Base-by-base conservation (phyloP, 2,797 vertebrate genomes). In the Eulemur albifrons region DNA sequence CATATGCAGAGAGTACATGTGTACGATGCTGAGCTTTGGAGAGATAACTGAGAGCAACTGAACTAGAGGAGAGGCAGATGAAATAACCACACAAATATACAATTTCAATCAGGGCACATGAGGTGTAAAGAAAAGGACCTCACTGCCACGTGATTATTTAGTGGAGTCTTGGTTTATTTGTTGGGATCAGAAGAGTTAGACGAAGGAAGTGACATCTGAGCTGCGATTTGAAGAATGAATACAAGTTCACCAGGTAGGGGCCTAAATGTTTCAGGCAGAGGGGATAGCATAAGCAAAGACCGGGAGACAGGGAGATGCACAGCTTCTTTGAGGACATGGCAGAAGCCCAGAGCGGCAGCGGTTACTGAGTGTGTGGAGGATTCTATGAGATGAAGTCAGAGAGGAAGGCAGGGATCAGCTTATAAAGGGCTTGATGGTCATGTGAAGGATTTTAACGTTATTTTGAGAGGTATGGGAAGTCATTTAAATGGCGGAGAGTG, bases 141-240 rank as follows among this genome's bases (percentile, higher is more conserved):
- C 21, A n/a, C 15, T 84, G 35, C 7, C 18, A 13, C 18, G 11
- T 52, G 32, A 69, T 54, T 61, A 11, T 79, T 61, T 81, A 63
- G 12, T 30, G 7, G 40, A 11, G 32, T 48, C 75, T 69, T 77
- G 54, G 67, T 80, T 14, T 61, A 27, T 45, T 63, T 12, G 17
- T 2, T 11, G 21, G 20, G n/a, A 27, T 57, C n/a, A 38, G 32
- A 59, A 87, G 63, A 88, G 52, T n/a, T 50, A 61, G 32, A 86
- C 23, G 5, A 1, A 70, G 61, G 70, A 83, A 76, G 21, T 32
- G 75, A 21, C 32, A 45, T 50, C 43, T 45, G 32, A 88, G 57
- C 23, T 84, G 93, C 79, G 54, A 70, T n/a, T 65, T 65, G 69
- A 81, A 95, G 57, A 70, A 35, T 25, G 48, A 84, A 52, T 40